Evolutionary conservation across 2,888 invertebrate species (phyloP), one percentile per base, ranked within the genome.

Genomic region (Pristionchus exspectatus): DNA sequence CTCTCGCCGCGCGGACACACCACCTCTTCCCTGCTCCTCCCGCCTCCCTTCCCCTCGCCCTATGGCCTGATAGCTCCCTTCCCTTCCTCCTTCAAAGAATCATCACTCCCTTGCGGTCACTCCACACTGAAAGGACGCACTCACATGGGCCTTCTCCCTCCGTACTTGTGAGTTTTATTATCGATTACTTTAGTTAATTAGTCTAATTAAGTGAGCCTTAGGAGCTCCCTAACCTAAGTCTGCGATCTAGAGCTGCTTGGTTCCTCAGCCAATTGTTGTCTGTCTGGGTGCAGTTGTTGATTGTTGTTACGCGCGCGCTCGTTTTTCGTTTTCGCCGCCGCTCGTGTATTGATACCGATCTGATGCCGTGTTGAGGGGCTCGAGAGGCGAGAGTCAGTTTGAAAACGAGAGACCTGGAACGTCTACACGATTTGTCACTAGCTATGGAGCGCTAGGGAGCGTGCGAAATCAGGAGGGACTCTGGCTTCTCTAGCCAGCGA

Each of bases 121-220:
- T 18, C n/a, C 50, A 24, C 30, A 21, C 38, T 16, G 21, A 24
- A 38, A 21, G 10, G 9, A 27, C 30, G 27, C 69, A 69, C 69
- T 0, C 69, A 72, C 24, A 84, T 84, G 84, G 84, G 56, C 56
- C 59, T 84, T n/a, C 84, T 84, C 12, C 84, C 84, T 5, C 84
- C 84, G 5, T 84, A 84, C 59, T 30, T 84, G 84, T 84, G 84
- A 84, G 84, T 84, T 84, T 4, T n/a, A 1, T 30, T 50, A 54
- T 7, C 18, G 24, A 59, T n/a, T 18, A 30, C 10, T 59, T 84
- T 30, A 59, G 33, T 59, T 33, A 30, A 77, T 74, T 74, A 50
- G 24, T 5, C 38, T 38, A 38, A 38, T 38, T 38, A 38, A 5
- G 38, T 38, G 38, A 38, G 5, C 38, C 38, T 38, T 38, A 38